These are phyloP conservation scores for Macrobrachium nipponense DNA, from an alignment of 1,140 invertebrate species.

Conservation along the genomic window DNA sequence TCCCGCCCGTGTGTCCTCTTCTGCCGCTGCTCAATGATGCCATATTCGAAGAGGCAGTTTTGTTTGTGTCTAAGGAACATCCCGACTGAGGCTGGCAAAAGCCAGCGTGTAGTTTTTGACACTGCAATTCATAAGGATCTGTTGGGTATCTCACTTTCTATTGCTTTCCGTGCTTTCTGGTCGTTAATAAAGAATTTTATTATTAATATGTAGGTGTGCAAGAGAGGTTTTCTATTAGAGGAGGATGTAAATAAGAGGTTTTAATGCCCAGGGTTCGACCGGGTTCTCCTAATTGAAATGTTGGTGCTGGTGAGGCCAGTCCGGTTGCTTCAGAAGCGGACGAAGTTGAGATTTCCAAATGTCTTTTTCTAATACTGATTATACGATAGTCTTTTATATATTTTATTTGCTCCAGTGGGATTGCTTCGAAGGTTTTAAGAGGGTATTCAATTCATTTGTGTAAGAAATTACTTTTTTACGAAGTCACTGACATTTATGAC, in stretches of 20 bases:
- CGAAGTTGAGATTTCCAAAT: background rate
- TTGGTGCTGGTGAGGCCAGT: constrained; percentile 27
- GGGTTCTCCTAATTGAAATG: constrained; percentile 50
- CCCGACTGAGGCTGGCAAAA: background rate
- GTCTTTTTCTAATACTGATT: background rate
- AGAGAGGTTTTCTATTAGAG: no score
- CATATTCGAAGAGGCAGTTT: no score
- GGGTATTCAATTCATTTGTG: no score
- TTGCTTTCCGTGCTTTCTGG: no score
- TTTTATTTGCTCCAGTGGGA: no score
- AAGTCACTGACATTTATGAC: no score
- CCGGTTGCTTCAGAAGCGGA: background rate
- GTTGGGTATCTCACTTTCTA: background rate
- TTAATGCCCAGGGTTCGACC: background rate
- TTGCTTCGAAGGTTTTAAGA: no score
- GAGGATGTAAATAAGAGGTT: constrained; percentile 28
- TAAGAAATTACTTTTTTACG: no score
- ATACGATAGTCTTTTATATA: no score
- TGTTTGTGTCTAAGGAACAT: background rate
- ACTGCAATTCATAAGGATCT: background rate
- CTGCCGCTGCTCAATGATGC: background rate
- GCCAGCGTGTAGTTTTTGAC: background rate
- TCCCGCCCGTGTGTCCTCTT: background rate
- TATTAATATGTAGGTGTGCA: no score
- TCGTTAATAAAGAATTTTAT: no score